Conservation (phyloP, 2,888 invertebrate species). For the Oscheius sp. region DNA sequence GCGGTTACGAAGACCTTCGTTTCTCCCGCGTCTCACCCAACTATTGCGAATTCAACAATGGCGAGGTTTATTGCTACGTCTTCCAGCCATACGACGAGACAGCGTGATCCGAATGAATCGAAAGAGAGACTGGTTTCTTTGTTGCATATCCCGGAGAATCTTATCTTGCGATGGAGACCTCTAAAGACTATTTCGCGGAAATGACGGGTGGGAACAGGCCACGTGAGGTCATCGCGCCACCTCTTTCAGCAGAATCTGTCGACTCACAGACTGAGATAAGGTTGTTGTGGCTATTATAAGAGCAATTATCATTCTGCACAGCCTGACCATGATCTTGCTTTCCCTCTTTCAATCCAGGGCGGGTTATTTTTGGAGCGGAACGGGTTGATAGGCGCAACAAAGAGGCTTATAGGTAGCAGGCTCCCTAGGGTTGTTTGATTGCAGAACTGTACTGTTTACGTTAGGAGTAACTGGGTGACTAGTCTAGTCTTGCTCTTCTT, state of each 20-base stretch:
- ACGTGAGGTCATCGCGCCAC: conserved; percentile 31
- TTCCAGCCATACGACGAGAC: conserved; percentile 15
- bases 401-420: too few species aligned
- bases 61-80: conserved; percentile 23
- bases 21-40: conserved; percentile 16
- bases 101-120: conserved; percentile 21
- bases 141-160: conserved; percentile 4
- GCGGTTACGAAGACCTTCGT: conserved; percentile 13
- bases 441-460: too few species aligned
- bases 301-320: too few species aligned
- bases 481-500: too few species aligned
- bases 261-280: neutral
- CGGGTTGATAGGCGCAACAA: neutral
- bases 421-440: too few species aligned
- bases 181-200: too few species aligned
- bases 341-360: too few species aligned
- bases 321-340: too few species aligned
- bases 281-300: neutral
- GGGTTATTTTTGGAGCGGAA: neutral
- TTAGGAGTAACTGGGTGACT: too few species aligned
- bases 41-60: conserved; percentile 21
- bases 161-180: neutral
- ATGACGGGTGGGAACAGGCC: neutral
- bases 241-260: conserved; percentile 4
- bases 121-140: conserved; percentile 12